A percentile compares a stretch with the other conserved stretches of the same genome.
Conservation (phyloP, 2,888 invertebrate species). For the Peribatodes rhomboidaria region DNA sequence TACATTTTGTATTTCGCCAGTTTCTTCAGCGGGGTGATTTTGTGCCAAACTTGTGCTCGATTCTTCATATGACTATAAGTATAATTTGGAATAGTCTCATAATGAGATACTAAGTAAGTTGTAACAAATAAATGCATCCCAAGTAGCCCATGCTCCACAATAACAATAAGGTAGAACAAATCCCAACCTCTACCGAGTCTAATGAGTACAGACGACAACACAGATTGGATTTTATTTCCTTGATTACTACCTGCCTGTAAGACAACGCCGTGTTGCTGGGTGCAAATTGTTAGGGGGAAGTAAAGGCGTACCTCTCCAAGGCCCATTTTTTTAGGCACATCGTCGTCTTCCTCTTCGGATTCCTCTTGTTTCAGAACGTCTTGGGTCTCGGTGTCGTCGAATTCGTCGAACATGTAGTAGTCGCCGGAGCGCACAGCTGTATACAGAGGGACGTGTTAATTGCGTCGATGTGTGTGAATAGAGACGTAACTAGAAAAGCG, state of each 20-base stretch:
- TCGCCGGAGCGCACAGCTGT: constrained; percentile 99
- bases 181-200: constrained; percentile 42
- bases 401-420: constrained; percentile 99
- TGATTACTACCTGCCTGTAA: constrained; percentile 22
- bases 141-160: constrained; percentile 47
- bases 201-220: constrained; percentile 41
- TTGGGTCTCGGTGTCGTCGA: constrained; percentile 93
- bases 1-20: constrained; percentile 23
- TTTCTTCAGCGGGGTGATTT: constrained; percentile 33
- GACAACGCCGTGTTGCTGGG: constrained; percentile 33
- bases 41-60: constrained; percentile 40
- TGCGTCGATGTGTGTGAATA: background rate
- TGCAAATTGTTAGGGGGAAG: constrained; percentile 23
- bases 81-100: constrained; percentile 44
- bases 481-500: constrained; percentile 47
- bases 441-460: constrained; percentile 49
- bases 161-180: constrained; percentile 44
- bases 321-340: constrained; percentile 83
- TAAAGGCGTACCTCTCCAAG: constrained; percentile 78
- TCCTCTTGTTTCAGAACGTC: constrained; percentile 81
- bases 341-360: constrained; percentile 87
- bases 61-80: constrained; percentile 1
- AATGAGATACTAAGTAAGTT: constrained; percentile 48
- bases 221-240: constrained; percentile 27
- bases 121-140: constrained; percentile 35